Evolutionary conservation across 2,888 invertebrate genomes (phyloP).

Genomic region (Trachelus iudaicus): DNA sequence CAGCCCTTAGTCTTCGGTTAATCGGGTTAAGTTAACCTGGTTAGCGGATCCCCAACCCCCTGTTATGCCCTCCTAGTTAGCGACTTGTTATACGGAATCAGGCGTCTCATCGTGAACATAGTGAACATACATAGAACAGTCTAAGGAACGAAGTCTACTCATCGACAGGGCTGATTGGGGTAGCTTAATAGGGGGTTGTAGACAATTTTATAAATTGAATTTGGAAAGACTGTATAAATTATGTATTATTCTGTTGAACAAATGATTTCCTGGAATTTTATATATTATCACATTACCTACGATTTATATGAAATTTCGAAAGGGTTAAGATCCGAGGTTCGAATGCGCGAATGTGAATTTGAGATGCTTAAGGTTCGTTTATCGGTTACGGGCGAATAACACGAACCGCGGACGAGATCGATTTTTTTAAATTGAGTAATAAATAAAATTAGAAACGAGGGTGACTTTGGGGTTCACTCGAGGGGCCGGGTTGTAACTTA

Average conservation of each 20-base stretch:
- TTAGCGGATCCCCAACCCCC: constrained; percentile 44
- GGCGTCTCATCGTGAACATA: constrained; percentile 15
- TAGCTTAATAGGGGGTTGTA: not conserved
- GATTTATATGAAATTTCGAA: not conserved
- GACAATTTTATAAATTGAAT: not conserved
- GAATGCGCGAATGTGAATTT: not conserved
- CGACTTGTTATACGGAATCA: constrained; percentile 47
- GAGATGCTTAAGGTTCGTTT: constrained; percentile 23
- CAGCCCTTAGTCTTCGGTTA: constrained; percentile 59
- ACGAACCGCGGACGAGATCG: constrained; percentile 41
- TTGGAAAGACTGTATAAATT: not conserved
- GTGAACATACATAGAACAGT: not conserved
- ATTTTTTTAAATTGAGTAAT: constrained; percentile 64
- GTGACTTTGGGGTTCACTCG: constrained; percentile 42
- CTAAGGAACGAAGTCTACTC: not conserved
- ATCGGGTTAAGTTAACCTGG: constrained; percentile 60
- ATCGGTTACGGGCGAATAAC: constrained; percentile 38
- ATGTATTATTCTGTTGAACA: not conserved
- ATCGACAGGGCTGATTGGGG: not conserved
- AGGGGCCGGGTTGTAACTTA: constrained; percentile 53
- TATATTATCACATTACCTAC: not conserved
- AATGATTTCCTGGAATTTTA: not conserved
- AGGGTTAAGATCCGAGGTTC: not conserved
- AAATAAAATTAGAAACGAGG: constrained; percentile 62
- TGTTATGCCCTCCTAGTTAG: constrained; percentile 49